These are phyloP conservation scores for Zygothrica quintamaculata DNA, from an alignment of 2,888 invertebrate species.

Conservation along the genomic window DNA sequence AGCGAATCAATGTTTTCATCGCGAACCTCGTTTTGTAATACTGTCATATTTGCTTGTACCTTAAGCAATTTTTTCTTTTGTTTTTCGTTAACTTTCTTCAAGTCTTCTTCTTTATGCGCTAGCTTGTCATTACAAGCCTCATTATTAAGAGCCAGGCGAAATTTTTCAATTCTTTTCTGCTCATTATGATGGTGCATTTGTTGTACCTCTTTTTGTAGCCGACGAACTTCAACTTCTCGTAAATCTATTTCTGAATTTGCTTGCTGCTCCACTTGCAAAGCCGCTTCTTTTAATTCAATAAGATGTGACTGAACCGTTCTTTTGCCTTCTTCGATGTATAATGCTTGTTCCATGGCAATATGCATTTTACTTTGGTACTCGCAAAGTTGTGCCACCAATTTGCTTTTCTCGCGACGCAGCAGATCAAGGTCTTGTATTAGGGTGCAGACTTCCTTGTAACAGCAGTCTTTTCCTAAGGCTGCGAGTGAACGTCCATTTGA, in stretches of 20 bases:
- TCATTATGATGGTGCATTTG: slow-evolving; percentile 45
- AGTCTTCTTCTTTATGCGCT: too few species aligned
- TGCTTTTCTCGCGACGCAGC: slow-evolving; percentile 87
- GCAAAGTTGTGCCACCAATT: slow-evolving; percentile 72
- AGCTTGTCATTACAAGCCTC: too few species aligned
- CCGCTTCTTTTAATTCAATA: slow-evolving; percentile 90
- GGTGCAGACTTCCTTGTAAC: slow-evolving; percentile 86
- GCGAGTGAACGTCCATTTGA: slow-evolving; percentile 89
- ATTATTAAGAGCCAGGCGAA: too few species aligned
- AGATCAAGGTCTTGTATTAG: slow-evolving; percentile 87
- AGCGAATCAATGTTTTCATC: slow-evolving; percentile 55
- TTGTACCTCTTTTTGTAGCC: slow-evolving; percentile 74
- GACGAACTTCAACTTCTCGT: slow-evolving; percentile 85
- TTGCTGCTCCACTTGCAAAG: slow-evolving; percentile 90
- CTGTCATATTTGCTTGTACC: slow-evolving; percentile 83
- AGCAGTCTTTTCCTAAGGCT: slow-evolving; percentile 88
- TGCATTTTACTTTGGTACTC: slow-evolving; percentile 85
- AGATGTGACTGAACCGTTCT: slow-evolving; percentile 89
- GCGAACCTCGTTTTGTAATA: slow-evolving; percentile 53
- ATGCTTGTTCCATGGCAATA: slow-evolving; percentile 91
- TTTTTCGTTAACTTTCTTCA: slow-evolving; percentile 85
- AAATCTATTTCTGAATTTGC: slow-evolving; percentile 89
- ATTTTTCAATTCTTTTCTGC: too few species aligned
- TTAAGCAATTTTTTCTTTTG: slow-evolving; percentile 85
- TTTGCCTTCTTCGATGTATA: slow-evolving; percentile 90